Conservation (phyloP, 2,888 invertebrate genomes). For the Halictus ligatus region DNA sequence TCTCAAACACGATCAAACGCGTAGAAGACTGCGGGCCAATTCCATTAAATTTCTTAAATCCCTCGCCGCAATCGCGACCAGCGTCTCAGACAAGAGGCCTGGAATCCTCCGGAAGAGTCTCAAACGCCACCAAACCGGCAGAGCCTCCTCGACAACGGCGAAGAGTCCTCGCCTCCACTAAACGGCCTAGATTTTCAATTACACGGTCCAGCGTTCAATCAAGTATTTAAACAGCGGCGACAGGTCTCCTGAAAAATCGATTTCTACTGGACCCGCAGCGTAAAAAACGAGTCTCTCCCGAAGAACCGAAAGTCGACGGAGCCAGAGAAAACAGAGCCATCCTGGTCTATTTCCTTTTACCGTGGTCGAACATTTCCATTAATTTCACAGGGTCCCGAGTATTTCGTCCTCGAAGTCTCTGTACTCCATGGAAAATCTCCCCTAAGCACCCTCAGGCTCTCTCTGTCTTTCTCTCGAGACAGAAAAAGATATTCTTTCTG, state of each 20-base stretch:
- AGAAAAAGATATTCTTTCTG: neutral
- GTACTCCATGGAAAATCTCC: neutral
- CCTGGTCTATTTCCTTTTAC: neutral
- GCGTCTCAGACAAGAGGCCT: neutral
- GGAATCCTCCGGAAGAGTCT: neutral
- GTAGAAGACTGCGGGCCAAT: neutral
- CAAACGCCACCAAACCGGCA: neutral
- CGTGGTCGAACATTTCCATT: constrained; percentile 9
- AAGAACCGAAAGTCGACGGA: neutral
- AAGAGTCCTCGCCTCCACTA: neutral
- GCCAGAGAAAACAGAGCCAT: neutral
- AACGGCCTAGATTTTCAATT: neutral
- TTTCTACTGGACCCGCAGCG: neutral
- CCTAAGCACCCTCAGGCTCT: neutral
- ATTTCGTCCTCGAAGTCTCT: neutral
- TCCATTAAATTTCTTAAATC: neutral
- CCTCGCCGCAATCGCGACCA: neutral
- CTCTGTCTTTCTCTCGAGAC: neutral
- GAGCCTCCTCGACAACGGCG: neutral
- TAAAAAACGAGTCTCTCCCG: neutral
- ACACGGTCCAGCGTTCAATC: neutral
- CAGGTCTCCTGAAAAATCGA: neutral
- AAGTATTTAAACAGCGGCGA: neutral
- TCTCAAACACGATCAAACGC: neutral
- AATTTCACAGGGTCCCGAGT: neutral